These are phyloP conservation scores for Muscidifurax raptorellus DNA, from an alignment of 1,140 invertebrate genomes.

Conservation along the genomic window DNA sequence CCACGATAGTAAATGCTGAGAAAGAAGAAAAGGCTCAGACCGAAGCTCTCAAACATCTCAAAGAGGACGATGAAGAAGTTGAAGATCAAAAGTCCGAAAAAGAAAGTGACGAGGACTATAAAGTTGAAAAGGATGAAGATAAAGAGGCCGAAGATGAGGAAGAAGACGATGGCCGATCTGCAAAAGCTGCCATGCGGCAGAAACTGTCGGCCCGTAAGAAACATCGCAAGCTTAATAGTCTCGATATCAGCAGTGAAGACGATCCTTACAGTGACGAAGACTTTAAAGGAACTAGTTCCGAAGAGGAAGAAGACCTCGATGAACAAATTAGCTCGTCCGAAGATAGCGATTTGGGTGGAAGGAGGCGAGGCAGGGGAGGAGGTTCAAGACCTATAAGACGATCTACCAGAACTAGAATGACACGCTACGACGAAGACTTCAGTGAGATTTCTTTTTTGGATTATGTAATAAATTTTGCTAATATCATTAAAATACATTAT, in stretches of 20 bases:
- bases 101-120: slow-evolving; percentile 72
- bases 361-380: slow-evolving; percentile 69
- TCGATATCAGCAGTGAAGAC: slow-evolving; percentile 88
- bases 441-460: slow-evolving; percentile 72
- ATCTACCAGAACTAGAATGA: slow-evolving; percentile 77
- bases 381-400: slow-evolving; percentile 74
- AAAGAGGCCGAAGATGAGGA: slow-evolving; percentile 70
- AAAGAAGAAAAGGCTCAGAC: slow-evolving; percentile 81
- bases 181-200: slow-evolving; percentile 60
- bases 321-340: slow-evolving; percentile 78
- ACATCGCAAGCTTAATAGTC: slow-evolving; percentile 84
- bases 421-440: slow-evolving; percentile 78
- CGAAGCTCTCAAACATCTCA: slow-evolving; percentile 61
- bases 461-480: not conserved
- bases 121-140: slow-evolving; percentile 76
- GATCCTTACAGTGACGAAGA: slow-evolving; percentile 90
- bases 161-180: slow-evolving; percentile 61
- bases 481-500: not conserved
- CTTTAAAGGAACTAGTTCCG: slow-evolving; percentile 84
- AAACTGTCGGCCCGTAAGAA: slow-evolving; percentile 79
- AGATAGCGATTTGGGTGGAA: slow-evolving; percentile 76
- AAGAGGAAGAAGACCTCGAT: slow-evolving; percentile 79
- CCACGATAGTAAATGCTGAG: slow-evolving; percentile 89
- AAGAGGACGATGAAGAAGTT: slow-evolving; percentile 59
- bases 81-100: slow-evolving; percentile 66